Evolutionary conservation across 2,888 invertebrate species (phyloP).

Genomic region (Sinopyrophorus schimmeli): DNA sequence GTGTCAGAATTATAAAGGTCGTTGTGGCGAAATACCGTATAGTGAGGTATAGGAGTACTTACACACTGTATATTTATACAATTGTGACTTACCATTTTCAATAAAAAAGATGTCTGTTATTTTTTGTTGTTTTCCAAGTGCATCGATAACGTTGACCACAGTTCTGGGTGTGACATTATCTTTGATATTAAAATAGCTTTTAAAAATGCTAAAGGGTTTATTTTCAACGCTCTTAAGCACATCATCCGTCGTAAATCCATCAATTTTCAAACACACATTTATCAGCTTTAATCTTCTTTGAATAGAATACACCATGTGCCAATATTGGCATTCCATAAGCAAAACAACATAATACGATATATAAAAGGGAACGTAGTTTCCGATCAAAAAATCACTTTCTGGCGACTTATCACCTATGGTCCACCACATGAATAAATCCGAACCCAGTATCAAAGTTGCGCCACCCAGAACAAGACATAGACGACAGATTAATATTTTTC

Average conservation of each 20-base stretch:
- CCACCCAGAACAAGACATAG: constrained; percentile 3
- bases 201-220: constrained; percentile 19
- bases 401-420: constrained; percentile 10
- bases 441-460: constrained; percentile 8
- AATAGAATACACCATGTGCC: constrained; percentile 19
- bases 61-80: too few species aligned
- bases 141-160: constrained; percentile 14
- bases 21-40: too few species aligned
- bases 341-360: constrained; percentile 20
- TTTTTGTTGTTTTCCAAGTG: constrained; percentile 13
- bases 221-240: constrained; percentile 15
- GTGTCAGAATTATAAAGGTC: too few species aligned
- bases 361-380: constrained; percentile 25
- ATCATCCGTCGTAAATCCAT: constrained; percentile 8
- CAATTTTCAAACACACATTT: constrained; percentile 16
- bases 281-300: constrained; percentile 16
- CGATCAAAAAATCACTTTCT: constrained; percentile 21
- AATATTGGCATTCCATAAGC: constrained; percentile 25
- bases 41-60: too few species aligned
- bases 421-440: constrained; percentile 23
- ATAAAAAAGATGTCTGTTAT: constrained; percentile 19
- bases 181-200: neutral
- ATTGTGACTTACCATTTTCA: constrained; percentile 16
- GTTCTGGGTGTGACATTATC: neutral
- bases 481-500: constrained; percentile 11